Conservation (phyloP, 2,888 invertebrate genomes). For the Rhogogaster chlorosoma region DNA sequence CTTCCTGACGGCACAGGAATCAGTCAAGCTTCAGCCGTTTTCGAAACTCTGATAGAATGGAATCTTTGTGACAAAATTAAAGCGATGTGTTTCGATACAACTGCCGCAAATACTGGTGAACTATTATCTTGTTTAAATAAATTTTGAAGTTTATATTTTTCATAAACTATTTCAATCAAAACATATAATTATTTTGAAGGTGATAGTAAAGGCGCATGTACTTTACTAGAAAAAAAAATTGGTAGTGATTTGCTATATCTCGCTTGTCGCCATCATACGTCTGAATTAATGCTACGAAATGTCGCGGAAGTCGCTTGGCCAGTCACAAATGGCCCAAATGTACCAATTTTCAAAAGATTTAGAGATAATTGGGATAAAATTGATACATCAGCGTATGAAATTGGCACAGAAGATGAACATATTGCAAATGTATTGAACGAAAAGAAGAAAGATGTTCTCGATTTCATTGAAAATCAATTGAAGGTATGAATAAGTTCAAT, state of each 20-base stretch:
- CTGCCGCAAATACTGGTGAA: slow-evolving; percentile 50
- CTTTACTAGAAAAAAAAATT: slow-evolving; percentile 1
- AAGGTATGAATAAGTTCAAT: too few relatives aligned
- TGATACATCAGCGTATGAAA: background rate
- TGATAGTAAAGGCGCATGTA: background rate
- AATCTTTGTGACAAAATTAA: slow-evolving; percentile 50
- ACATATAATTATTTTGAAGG: too few relatives aligned
- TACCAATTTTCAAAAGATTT: slow-evolving; percentile 24
- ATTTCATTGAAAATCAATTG: background rate
- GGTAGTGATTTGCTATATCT: background rate
- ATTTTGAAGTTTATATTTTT: background rate
- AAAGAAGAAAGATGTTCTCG: background rate
- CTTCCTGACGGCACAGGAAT: slow-evolving; percentile 46
- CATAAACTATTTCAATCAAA: too few relatives aligned
- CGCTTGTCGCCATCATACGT: slow-evolving; percentile 6
- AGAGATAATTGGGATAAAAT: background rate
- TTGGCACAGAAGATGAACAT: background rate
- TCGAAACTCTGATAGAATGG: slow-evolving; percentile 44
- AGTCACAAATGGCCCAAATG: background rate
- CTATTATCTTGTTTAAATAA: slow-evolving; percentile 20
- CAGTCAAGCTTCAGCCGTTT: slow-evolving; percentile 52
- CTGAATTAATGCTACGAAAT: background rate
- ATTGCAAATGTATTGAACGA: background rate
- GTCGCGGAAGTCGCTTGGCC: slow-evolving; percentile 22
- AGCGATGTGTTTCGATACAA: slow-evolving; percentile 53